Base-by-base conservation (phyloP, 2,888 invertebrate genomes). In the Morinoia aosen region DNA sequence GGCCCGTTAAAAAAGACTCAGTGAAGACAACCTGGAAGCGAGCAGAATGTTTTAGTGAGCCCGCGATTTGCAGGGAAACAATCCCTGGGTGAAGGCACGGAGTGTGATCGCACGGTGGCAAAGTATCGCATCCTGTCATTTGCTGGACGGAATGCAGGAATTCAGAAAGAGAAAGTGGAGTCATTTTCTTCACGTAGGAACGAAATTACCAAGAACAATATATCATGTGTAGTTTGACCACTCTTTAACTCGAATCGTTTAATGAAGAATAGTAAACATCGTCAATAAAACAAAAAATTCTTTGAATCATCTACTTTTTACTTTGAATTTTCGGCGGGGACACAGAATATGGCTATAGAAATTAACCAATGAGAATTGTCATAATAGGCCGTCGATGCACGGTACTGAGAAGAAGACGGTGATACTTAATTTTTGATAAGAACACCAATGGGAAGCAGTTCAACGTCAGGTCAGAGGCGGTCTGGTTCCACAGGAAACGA, bases 101-200 rank as follows among this genome's bases (percentile, higher is more conserved):
- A 76, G 76, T 76, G 76, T 33, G 76, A 76, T 76, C 76, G 76
- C 7, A 76, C 76, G 76, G 76, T 76, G 25, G 76, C 8, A 76
- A 76, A 76, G 76, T 76, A 76, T 76, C 76, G 76, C 76, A 76
- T 76, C 33, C 76, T 76, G 76, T 19, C 76, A 76, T 76, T 76
- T 76, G 76, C 76, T 33, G 76, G 76, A 76, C 76, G 76, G 33
- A 76, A 76, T 33, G 19, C 76, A 76, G 76, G 76, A 76, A 33
- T 10, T 2, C 19, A 76, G 76, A 16, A 33, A 76, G 76, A 16
- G 76, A 76, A 76, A 76, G 76, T 33, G 76, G 2, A 33, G 10
- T 8, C 16, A 76, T 25, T 76, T 76, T 76, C 76, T 76, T 76
- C 25, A 76, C 25, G 25, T 76, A 76, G 76, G 33, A 76, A 76